Conservation (phyloP, 2,888 invertebrate species). For the Dynastes maya region DNA sequence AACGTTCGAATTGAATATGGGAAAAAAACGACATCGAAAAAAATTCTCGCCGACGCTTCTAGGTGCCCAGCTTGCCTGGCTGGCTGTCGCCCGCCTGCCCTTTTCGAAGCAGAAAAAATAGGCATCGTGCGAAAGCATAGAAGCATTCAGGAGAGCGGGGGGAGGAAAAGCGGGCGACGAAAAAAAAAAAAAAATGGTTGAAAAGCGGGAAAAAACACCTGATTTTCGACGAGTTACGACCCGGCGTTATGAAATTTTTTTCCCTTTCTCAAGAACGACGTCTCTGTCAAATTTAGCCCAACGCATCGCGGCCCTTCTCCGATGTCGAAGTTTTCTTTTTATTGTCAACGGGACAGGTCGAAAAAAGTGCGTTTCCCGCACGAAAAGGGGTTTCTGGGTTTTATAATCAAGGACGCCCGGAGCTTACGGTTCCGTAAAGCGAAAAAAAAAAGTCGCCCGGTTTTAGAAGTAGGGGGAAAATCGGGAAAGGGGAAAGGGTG, state of each 20-base stretch:
- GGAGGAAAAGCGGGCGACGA: background rate
- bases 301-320: conserved; percentile 23
- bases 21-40: conserved; percentile 27
- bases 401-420: conserved; percentile 22
- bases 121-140: background rate
- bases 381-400: too few species aligned
- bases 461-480: too few species aligned
- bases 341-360: conserved; percentile 44
- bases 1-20: conserved; percentile 44
- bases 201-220: conserved; percentile 44
- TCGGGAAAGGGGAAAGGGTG: too few species aligned
- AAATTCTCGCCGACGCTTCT: background rate
- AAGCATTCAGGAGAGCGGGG: background rate
- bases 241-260: conserved; percentile 50
- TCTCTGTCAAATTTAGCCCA: conserved; percentile 38
- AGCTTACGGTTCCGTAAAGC: background rate
- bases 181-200: conserved; percentile 32
- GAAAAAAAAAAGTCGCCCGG: too few species aligned
- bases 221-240: conserved; percentile 49
- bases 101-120: conserved; percentile 10
- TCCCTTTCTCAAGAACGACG: conserved; percentile 30
- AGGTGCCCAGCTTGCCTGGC: background rate
- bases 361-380: conserved; percentile 40
- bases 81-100: background rate
- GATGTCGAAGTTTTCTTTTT: conserved; percentile 42